Percentiles rank a stretch among this genome's conserved stretches.
These are phyloP conservation scores for Rynchops niger DNA, from an alignment of 2,113 vertebrate species.

Conservation along the genomic window DNA sequence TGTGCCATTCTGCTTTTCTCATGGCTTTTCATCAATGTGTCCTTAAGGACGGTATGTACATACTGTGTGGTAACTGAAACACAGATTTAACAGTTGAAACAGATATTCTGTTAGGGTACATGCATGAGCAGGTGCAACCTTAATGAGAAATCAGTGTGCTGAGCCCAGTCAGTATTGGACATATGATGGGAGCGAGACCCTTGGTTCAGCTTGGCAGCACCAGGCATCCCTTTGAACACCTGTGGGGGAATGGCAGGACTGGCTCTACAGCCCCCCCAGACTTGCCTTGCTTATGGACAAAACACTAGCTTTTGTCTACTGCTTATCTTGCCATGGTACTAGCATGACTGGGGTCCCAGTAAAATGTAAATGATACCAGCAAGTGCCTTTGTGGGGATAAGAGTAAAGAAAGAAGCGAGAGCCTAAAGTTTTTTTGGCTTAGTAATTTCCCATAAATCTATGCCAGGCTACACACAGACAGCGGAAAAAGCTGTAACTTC, in stretches of 20 bases:
- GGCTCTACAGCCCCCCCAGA: fast-evolving
- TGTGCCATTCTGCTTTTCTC: not conserved
- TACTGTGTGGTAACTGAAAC: not conserved
- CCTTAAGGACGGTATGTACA: not conserved
- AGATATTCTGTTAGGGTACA: not conserved
- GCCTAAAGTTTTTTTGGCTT: not conserved
- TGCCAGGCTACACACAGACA: not conserved
- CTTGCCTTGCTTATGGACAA: not conserved
- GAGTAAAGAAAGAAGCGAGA: not conserved
- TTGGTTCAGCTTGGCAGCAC: not conserved
- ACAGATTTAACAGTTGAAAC: not conserved
- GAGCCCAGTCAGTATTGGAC: not conserved
- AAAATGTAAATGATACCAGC: not conserved
- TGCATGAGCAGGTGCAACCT: not conserved
- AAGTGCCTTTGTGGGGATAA: not conserved
- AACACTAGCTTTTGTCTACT: not conserved
- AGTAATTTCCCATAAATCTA: not conserved
- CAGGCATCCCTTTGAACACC: not conserved
- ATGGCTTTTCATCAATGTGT: not conserved
- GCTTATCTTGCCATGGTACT: not conserved
- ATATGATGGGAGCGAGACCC: not conserved
- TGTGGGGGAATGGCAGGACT: fast-evolving
- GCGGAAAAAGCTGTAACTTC: not conserved
- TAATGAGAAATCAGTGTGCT: not conserved
- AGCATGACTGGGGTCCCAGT: fast-evolving